phyloP scores from a whole-genome alignment of 2,113 vertebrate species.

The Pyrgilauda ruficollis region DNA sequence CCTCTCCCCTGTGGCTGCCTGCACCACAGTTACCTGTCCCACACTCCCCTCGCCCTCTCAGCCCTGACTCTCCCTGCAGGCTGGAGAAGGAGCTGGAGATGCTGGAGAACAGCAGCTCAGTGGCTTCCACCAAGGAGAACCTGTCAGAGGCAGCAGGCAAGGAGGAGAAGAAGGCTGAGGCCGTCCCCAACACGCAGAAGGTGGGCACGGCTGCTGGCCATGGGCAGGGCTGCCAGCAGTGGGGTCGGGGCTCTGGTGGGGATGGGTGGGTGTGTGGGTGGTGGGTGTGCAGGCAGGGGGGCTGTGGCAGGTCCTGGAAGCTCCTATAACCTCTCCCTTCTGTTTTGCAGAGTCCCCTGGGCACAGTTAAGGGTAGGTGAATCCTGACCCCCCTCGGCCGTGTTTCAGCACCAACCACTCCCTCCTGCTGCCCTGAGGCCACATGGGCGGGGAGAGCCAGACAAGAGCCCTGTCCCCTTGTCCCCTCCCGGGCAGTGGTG shows the following conservation, averaged over 20 bases:
- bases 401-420: not conserved
- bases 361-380: conserved; percentile 75
- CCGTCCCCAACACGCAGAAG: conserved; percentile 55
- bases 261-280: not conserved
- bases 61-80: conserved; percentile 48
- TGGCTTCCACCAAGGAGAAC: conserved; percentile 71
- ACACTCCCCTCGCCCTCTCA: fast-evolving
- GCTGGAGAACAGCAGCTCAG: conserved; percentile 76
- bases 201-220: not conserved
- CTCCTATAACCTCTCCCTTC: conserved; percentile 41
- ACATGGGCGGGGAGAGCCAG: not conserved
- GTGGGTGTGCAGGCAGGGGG: fast-evolving
- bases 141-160: conserved; percentile 53
- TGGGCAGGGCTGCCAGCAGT: not conserved
- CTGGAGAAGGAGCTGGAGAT: conserved; percentile 83
- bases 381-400: not conserved
- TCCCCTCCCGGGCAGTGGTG: fast-evolving
- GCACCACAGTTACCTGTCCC: not conserved
- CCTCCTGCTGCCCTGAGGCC: not conserved
- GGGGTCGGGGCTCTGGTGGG: not conserved
- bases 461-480: not conserved
- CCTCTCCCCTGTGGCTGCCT: not conserved
- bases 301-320: fast-evolving
- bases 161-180: conserved; percentile 68
- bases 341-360: conserved; percentile 73